Conservation (phyloP, 2,113 vertebrate genomes). For the Sigmodon hispidus region DNA sequence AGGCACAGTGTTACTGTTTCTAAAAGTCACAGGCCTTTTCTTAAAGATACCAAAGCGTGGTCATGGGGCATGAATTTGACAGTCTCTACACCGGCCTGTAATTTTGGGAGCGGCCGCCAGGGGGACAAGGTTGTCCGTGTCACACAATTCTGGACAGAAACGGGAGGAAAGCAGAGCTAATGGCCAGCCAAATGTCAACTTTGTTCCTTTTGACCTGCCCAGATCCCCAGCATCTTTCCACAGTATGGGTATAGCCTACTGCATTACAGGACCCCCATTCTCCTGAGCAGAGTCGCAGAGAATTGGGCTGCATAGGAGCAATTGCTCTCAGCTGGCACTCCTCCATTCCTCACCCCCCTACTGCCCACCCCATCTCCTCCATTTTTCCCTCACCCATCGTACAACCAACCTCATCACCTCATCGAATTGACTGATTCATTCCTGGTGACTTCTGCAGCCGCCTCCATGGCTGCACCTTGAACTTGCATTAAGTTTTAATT, state of each 20-base stretch:
- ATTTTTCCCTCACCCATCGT: not conserved
- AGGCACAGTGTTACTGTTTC: not conserved
- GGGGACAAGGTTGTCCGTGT: not conserved
- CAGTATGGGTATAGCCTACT: not conserved
- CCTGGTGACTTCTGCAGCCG: slow-evolving; percentile 63
- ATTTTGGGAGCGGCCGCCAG: slow-evolving; percentile 68
- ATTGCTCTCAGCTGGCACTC: not conserved
- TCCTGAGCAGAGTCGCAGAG: not conserved
- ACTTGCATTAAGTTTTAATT: slow-evolving; percentile 83
- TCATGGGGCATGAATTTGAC: fast-evolving
- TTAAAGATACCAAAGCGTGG: too few relatives aligned
- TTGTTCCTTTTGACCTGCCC: not conserved
- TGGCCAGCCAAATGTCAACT: fast-evolving
- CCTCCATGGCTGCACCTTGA: slow-evolving; percentile 76
- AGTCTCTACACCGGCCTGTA: not conserved
- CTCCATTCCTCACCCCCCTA: too few relatives aligned
- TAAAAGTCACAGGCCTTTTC: not conserved
- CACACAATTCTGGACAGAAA: fast-evolving
- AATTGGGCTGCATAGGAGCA: not conserved
- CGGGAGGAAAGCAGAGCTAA: not conserved
- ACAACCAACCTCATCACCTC: slow-evolving; percentile 65
- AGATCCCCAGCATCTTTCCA: not conserved
- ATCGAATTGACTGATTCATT: slow-evolving; percentile 77
- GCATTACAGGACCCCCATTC: not conserved
- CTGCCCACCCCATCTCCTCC: not conserved